Percentiles rank a stretch among this genome's conserved stretches.
Evolutionary conservation across 2,888 invertebrate species (phyloP).

Genomic region (Xestia rhomboidea): DNA sequence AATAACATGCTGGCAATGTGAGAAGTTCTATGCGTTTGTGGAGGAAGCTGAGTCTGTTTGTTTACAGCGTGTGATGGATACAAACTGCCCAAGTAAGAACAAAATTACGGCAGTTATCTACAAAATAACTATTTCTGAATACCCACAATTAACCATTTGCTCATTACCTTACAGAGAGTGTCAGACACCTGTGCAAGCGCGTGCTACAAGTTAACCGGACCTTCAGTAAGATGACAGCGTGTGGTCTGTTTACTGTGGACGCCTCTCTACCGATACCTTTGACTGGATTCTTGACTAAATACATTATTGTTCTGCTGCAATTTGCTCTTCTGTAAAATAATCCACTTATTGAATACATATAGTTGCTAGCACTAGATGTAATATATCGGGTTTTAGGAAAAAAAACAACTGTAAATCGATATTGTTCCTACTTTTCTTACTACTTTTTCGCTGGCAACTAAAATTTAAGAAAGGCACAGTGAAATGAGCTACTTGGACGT

Average conservation of each 20-base stretch:
- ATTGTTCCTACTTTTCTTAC: no score
- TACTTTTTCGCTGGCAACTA: no score
- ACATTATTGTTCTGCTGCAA: constrained; percentile 60
- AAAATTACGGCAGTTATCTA: not conserved
- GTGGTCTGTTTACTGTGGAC: constrained; percentile 53
- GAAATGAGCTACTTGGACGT: no score
- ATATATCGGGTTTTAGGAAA: no score
- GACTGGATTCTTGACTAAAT: constrained; percentile 34
- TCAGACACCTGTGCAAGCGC: constrained; percentile 1
- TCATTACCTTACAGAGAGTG: constrained; percentile 5
- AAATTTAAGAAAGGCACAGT: no score
- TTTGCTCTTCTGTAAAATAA: constrained; percentile 37
- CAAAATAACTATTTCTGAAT: not conserved
- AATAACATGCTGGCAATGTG: constrained; percentile 11
- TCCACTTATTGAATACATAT: not conserved
- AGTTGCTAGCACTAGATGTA: no score
- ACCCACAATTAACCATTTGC: not conserved
- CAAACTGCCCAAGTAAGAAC: constrained; percentile 13
- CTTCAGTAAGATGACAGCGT: constrained; percentile 53
- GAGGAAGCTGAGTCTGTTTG: constrained; percentile 15
- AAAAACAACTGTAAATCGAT: no score
- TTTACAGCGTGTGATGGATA: constrained; percentile 14
- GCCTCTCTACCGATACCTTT: constrained; percentile 49
- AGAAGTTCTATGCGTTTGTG: constrained; percentile 21
- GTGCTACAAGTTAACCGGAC: constrained; percentile 15